Evolutionary conservation across 1,140 invertebrate genomes (phyloP).

Genomic region (Plutomurus gul): DNA sequence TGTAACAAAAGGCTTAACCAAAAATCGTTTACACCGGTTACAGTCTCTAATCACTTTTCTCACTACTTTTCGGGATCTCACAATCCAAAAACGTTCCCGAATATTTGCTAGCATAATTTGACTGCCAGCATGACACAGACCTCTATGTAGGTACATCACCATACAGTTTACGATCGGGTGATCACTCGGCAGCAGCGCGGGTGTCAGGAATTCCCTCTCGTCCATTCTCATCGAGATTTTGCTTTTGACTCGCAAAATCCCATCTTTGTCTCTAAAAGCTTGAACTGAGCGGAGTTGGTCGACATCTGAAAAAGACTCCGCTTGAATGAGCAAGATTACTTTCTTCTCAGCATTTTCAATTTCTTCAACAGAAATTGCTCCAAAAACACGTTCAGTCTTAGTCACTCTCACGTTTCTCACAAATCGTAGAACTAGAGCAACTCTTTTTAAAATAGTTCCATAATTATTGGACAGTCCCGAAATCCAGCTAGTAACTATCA

Average conservation of each 20-base stretch:
- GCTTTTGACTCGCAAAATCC: background rate
- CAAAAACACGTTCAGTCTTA: background rate
- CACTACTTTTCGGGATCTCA: slow-evolving; percentile 51
- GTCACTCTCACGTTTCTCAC: slow-evolving; percentile 26
- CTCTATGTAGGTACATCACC: slow-evolving; percentile 51
- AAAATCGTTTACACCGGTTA: slow-evolving; percentile 53
- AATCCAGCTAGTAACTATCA: background rate
- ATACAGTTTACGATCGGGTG: slow-evolving; percentile 49
- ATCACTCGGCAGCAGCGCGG: slow-evolving; percentile 52
- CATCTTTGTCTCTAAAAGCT: background rate
- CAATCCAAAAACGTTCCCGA: slow-evolving; percentile 55
- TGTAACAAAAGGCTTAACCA: slow-evolving; percentile 47
- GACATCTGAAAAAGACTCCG: background rate
- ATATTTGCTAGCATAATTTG: slow-evolving; percentile 24
- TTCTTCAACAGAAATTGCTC: slow-evolving; percentile 37
- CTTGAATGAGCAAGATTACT: background rate
- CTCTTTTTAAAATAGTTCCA: background rate
- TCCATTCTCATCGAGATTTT: background rate
- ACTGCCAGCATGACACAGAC: slow-evolving; percentile 21
- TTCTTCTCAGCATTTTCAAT: background rate
- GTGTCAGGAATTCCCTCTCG: background rate
- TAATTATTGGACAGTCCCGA: background rate
- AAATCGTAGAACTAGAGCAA: background rate
- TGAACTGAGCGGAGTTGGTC: background rate
- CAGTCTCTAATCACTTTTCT: slow-evolving; percentile 54